Base-by-base conservation (phyloP, 2,888 invertebrate species). In the Drosophila ustulata region DNA sequence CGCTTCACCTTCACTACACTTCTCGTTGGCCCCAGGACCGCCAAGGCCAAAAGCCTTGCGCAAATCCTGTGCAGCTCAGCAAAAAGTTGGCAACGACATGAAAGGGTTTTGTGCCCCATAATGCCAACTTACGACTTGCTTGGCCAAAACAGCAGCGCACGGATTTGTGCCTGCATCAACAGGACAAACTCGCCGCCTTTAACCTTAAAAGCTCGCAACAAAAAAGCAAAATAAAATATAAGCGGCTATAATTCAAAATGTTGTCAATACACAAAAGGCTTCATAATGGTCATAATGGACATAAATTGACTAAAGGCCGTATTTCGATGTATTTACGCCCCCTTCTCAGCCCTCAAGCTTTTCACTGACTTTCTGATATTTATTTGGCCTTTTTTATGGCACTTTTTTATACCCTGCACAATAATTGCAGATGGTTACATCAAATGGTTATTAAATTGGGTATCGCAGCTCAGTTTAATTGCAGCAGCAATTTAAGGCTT, bases 31-130 rank as follows among this genome's bases (percentile, higher is more conserved):
- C 71, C 73, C 67, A 67, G 63, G 43, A 47, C 39, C 37, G 51
- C 51, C 18, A 18, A 18, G 34, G 34, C 34, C 68, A 71, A 77
- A 62, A n/a, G 37, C n/a, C n/a, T 37, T 43, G 66, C 67, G 62
- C 74, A 87, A 87, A 87, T 82, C 82, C 82, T 79, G 23, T 64
- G 64, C 50, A 66, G 80, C 78, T 80, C 78, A 73, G 58, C 68
- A 41, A 28, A 28, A 50, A 61, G 63, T 71, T 69, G 67, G 51
- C 76, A 85, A 70, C 59, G 84, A 86, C 78, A 78, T 76, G 76
- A 83, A 84, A 88, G 84, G 87, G 88, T 80, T 85, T 51, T 57
- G 30, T 34, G 11, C 37, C 13, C 61, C 80, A 70, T 73, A 81
- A 85, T 79, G 80, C 75, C 69, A 84, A 67, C 69, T 75, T 75